These are phyloP conservation scores for Fragum sueziense DNA, from an alignment of 2,888 invertebrate genomes.

Conservation along the genomic window DNA sequence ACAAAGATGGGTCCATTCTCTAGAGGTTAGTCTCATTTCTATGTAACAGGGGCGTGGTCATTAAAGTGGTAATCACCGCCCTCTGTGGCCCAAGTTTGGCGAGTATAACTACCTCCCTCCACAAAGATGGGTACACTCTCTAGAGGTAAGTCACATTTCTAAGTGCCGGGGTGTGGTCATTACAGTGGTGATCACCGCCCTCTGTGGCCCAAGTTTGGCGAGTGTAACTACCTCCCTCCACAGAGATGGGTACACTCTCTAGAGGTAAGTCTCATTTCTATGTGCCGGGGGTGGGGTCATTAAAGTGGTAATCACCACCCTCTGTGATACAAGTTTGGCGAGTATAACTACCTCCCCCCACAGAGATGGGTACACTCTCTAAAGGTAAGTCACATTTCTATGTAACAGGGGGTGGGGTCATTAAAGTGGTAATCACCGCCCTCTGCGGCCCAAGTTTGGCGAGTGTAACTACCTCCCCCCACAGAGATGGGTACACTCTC, in stretches of 20 bases:
- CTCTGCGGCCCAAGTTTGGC: conserved; percentile 91
- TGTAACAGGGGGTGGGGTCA: too few relatives aligned
- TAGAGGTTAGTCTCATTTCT: too few relatives aligned
- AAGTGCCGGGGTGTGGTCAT: too few relatives aligned
- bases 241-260: conserved; percentile 92
- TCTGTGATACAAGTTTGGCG: conserved; percentile 91
- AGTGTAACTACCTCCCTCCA: conserved; percentile 89
- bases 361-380: conserved; percentile 92
- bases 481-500: conserved; percentile 91
- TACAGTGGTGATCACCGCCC: conserved; percentile 91
- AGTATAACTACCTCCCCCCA: conserved; percentile 89
- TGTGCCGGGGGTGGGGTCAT: too few relatives aligned
- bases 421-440: conserved; percentile 90
- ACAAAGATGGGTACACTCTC: conserved; percentile 91
- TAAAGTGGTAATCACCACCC: conserved; percentile 91
- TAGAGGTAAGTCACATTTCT: conserved; percentile 87
- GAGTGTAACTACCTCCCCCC: conserved; percentile 90
- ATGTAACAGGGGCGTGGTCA: too few relatives aligned
- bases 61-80: conserved; percentile 90
- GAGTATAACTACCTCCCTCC: conserved; percentile 90
- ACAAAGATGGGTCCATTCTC: too few relatives aligned
- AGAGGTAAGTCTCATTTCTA: conserved; percentile 86
- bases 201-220: conserved; percentile 91
- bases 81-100: conserved; percentile 91
- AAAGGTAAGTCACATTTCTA: conserved; percentile 86